Conservation (phyloP, 2,797 vertebrate genomes). For the Sebastiscus tertius region DNA sequence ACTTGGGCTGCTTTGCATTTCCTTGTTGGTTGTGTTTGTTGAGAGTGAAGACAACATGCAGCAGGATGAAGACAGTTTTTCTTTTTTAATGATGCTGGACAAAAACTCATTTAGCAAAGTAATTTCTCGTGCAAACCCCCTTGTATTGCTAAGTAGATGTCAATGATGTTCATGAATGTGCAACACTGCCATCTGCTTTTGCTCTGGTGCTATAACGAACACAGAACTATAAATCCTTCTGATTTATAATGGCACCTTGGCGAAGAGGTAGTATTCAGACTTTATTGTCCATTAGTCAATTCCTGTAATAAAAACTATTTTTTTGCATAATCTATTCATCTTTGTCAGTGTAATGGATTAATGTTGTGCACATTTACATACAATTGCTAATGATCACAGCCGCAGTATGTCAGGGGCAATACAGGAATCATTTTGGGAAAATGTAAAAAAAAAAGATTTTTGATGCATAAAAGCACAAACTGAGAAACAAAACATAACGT, state of each 20-base stretch:
- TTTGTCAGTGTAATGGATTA: not conserved
- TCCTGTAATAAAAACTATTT: not conserved
- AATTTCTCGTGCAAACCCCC: not conserved
- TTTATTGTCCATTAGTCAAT: not conserved
- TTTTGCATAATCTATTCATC: not conserved
- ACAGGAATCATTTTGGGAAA: not conserved
- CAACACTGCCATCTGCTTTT: constrained; percentile 60
- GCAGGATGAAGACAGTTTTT: not conserved
- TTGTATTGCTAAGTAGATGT: not conserved
- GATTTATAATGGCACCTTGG: not conserved
- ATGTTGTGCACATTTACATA: not conserved
- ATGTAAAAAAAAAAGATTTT: not conserved
- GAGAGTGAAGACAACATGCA: not conserved
- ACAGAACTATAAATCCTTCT: not conserved
- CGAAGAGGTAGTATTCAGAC: not conserved
- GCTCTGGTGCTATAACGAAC: constrained; percentile 1
- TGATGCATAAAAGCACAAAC: not conserved
- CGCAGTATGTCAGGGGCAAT: not conserved
- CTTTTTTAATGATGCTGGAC: not conserved
- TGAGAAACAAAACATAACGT: not conserved
- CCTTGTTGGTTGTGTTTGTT: not conserved
- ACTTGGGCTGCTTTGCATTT: not conserved
- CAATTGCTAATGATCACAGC: not conserved
- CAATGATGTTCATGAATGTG: not conserved
- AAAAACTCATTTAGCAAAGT: not conserved